These are phyloP conservation scores for Macrotrachela quadricornifera DNA, from an alignment of 1,140 invertebrate genomes.

Conservation along the genomic window DNA sequence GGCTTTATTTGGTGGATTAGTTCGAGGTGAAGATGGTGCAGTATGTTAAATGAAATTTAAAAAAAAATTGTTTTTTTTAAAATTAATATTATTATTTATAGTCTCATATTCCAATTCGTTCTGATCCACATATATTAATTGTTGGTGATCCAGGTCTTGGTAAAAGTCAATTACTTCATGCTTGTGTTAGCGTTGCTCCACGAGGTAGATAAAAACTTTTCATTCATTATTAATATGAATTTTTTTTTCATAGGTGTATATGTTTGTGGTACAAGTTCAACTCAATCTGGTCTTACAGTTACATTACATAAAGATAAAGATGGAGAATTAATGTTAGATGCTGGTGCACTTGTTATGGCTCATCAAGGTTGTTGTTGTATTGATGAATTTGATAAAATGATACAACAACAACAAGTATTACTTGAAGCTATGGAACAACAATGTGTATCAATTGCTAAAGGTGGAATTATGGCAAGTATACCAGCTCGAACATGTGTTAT, in stretches of 20 bases:
- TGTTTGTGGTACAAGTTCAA: constrained; percentile 67
- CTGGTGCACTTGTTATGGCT: constrained; percentile 42
- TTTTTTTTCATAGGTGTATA: constrained; percentile 46
- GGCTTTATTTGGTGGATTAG: constrained; percentile 53
- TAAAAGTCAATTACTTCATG: constrained; percentile 67
- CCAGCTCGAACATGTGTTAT: constrained; percentile 59
- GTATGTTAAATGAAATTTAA: too few relatives aligned
- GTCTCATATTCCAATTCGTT: constrained; percentile 37
- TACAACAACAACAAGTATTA: constrained; percentile 52
- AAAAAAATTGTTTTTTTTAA: too few relatives aligned
- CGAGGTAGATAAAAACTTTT: too few relatives aligned
- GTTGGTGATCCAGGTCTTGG: constrained; percentile 85
- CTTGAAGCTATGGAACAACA: constrained; percentile 88
- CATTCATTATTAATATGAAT: too few relatives aligned
- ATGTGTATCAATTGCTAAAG: constrained; percentile 66
- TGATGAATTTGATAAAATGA: constrained; percentile 87
- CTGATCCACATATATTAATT: constrained; percentile 60
- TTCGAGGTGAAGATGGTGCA: too few relatives aligned
- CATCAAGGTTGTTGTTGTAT: constrained; percentile 73
- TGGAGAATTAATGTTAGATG: constrained; percentile 60
- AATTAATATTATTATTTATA: constrained; percentile 12
- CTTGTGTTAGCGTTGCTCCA: constrained; percentile 44
- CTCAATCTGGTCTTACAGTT: constrained; percentile 57
- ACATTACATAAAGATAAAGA: constrained; percentile 35
- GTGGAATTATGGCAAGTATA: constrained; percentile 40